phyloP scores from a whole-genome alignment of 2,888 invertebrate species.

The Oligia latruncula region DNA sequence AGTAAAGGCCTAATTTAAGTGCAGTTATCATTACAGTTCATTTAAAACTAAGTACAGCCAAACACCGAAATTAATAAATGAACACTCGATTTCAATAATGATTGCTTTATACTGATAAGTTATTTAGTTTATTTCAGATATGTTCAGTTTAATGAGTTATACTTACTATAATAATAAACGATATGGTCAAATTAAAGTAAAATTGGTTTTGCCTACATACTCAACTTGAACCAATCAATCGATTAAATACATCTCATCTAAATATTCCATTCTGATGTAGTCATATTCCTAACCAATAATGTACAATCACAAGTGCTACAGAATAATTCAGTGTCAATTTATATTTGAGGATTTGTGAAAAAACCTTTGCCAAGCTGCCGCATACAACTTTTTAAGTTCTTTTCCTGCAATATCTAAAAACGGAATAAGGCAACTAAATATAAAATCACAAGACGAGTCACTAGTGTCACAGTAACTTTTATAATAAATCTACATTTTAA shows the following conservation, averaged over 20 bases:
- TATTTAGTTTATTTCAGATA: slow-evolving; percentile 63
- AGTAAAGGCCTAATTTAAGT: slow-evolving; percentile 31
- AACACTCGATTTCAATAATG: slow-evolving; percentile 45
- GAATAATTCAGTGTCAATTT: slow-evolving; percentile 33
- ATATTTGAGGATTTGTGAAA: slow-evolving; percentile 23
- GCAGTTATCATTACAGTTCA: slow-evolving; percentile 16
- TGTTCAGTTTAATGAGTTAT: slow-evolving; percentile 63
- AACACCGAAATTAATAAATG: slow-evolving; percentile 41
- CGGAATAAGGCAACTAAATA: slow-evolving; percentile 66
- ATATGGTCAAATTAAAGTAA: slow-evolving; percentile 62
- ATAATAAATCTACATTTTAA: slow-evolving; percentile 72
- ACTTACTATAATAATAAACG: slow-evolving; percentile 43
- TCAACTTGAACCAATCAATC: slow-evolving; percentile 11
- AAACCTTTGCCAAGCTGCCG: slow-evolving; percentile 28
- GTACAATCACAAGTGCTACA: slow-evolving; percentile 56
- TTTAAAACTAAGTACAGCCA: slow-evolving; percentile 46
- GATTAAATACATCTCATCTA: slow-evolving; percentile 3
- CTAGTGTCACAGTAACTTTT: slow-evolving; percentile 73
- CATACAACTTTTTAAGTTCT: slow-evolving; percentile 47
- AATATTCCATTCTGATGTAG: slow-evolving; percentile 5
- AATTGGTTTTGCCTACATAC: slow-evolving; percentile 19
- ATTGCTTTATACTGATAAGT: slow-evolving; percentile 53
- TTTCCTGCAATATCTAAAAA: slow-evolving; percentile 50
- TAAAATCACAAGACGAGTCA: slow-evolving; percentile 75
- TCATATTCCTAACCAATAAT: slow-evolving; percentile 22